A percentile compares a stretch with the other conserved stretches of the same genome.
Evolutionary conservation across 37 sponge, comb jelly and placozoan genomes (phyloP).

Genomic region (Eunapius fragilis): DNA sequence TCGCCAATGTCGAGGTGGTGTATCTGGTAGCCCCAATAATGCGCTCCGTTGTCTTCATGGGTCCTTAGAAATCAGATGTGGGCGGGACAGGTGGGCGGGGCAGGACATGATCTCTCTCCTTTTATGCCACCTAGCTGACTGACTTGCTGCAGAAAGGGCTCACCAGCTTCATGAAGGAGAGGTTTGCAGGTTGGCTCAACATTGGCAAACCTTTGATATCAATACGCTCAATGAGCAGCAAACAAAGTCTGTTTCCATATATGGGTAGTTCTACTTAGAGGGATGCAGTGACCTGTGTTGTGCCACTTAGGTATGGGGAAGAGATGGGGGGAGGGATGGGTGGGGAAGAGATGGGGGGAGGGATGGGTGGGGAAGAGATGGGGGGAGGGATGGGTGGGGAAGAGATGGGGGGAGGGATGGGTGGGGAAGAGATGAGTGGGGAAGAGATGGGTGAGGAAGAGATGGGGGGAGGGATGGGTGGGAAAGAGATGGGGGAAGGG

Average conservation of each 20-base stretch:
- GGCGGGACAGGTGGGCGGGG: no score
- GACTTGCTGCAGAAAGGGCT: slow-evolving; percentile 43
- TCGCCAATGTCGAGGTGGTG: neutral
- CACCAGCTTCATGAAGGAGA: slow-evolving; percentile 27
- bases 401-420: no score
- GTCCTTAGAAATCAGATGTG: slow-evolving; percentile 36
- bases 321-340: no score
- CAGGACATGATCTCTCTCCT: neutral
- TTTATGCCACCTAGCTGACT: slow-evolving; percentile 24
- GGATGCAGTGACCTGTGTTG: neutral
- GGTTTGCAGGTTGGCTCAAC: slow-evolving; percentile 33
- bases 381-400: no score
- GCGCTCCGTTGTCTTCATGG: slow-evolving; percentile 49
- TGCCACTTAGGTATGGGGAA: neutral
- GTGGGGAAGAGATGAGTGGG: no score
- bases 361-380: no score
- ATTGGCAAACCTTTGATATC: slow-evolving; percentile 5
- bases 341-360: no score
- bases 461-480: no score
- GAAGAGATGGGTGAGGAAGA: slow-evolving; percentile 23
- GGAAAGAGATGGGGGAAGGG: no score
- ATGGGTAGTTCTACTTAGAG: neutral
- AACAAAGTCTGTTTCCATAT: neutral
- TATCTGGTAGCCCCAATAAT: slow-evolving; percentile 48
- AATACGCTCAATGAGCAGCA: neutral